A percentile compares a stretch with the other conserved stretches of the same genome.
Evolutionary conservation across 2,888 invertebrate genomes (phyloP).

Genomic region (Rhingia campestris): DNA sequence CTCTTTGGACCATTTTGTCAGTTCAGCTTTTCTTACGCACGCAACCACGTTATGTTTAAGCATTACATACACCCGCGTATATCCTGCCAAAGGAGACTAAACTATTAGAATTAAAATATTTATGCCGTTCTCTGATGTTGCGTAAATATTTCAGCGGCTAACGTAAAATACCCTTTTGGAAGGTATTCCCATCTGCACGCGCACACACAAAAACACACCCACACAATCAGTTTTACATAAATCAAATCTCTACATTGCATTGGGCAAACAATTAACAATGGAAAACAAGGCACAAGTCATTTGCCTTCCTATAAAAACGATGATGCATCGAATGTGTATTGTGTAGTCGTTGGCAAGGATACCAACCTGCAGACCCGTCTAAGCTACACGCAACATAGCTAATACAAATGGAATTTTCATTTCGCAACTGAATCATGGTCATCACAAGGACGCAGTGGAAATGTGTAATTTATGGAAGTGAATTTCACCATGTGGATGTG

Average conservation of each 20-base stretch:
- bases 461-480: slow-evolving; percentile 26
- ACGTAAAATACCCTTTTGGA: slow-evolving; percentile 20
- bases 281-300: slow-evolving; percentile 8
- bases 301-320: background rate
- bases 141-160: slow-evolving; percentile 41
- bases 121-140: slow-evolving; percentile 32
- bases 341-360: background rate
- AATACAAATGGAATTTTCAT: slow-evolving; percentile 12
- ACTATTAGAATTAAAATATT: slow-evolving; percentile 43
- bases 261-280: slow-evolving; percentile 37
- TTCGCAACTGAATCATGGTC: background rate
- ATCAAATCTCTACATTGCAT: slow-evolving; percentile 35
- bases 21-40: slow-evolving; percentile 23
- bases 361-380: background rate
- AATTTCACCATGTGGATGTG: slow-evolving; percentile 4
- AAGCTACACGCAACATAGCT: background rate
- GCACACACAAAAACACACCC: background rate
- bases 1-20: slow-evolving; percentile 14
- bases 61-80: slow-evolving; percentile 2
- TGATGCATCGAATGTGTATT: background rate
- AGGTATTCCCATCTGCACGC: background rate
- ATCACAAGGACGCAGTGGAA: slow-evolving; percentile 1
- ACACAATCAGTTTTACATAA: slow-evolving; percentile 2
- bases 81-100: slow-evolving; percentile 8
- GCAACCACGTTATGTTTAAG: slow-evolving; percentile 3